Percentiles rank a stretch among this genome's conserved stretches.
Evolutionary conservation across 1,140 invertebrate genomes (phyloP).

Genomic region (Drosophila trapezifrons): DNA sequence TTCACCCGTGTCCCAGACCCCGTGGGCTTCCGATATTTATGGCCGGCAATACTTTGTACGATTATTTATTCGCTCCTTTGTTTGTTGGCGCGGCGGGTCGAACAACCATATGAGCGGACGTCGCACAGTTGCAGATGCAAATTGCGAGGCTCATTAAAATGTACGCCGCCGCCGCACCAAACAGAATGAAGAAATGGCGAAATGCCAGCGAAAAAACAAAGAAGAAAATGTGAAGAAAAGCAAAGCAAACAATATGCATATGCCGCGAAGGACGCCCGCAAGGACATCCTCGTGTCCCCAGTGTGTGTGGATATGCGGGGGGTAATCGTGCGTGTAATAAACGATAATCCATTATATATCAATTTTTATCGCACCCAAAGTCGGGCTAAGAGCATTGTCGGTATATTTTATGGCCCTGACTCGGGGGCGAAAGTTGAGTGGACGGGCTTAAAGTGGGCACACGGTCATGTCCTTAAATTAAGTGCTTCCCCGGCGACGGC

Average conservation of each 20-base stretch:
- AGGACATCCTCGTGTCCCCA: slow-evolving; percentile 30
- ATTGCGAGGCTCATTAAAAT: slow-evolving; percentile 67
- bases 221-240: slow-evolving; percentile 22
- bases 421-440: slow-evolving; percentile 28
- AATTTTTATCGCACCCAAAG: slow-evolving; percentile 59
- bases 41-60: slow-evolving; percentile 77
- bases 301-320: slow-evolving; percentile 4
- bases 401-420: slow-evolving; percentile 35
- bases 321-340: slow-evolving; percentile 62
- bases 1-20: slow-evolving; percentile 26
- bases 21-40: slow-evolving; percentile 70
- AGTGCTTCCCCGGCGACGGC: slow-evolving; percentile 14
- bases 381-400: slow-evolving; percentile 37
- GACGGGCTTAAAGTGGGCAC: slow-evolving; percentile 27
- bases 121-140: slow-evolving; percentile 64
- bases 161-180: slow-evolving; percentile 31
- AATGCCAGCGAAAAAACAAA: neutral
- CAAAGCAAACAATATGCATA: slow-evolving; percentile 49
- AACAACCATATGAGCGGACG: slow-evolving; percentile 42
- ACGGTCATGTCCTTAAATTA: slow-evolving; percentile 12
- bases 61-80: slow-evolving; percentile 76
- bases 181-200: slow-evolving; percentile 17
- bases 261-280: slow-evolving; percentile 26
- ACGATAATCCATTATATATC: slow-evolving; percentile 63
- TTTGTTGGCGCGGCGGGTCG: slow-evolving; percentile 48